Conservation (phyloP, 2,113 vertebrate genomes). For the rat (Rattus norvegicus) region DNA sequence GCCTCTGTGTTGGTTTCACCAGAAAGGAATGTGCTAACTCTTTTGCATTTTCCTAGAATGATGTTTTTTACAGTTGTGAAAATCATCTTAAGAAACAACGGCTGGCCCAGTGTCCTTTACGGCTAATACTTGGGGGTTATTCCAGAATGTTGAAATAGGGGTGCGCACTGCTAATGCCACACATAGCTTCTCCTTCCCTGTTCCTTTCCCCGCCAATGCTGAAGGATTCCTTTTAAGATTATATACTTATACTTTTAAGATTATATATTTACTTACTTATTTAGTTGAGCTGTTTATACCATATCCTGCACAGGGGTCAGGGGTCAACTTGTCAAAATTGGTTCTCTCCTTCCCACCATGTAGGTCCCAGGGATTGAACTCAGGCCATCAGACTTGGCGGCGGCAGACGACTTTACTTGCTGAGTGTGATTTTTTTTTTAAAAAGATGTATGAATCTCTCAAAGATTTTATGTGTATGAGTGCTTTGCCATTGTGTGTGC, state of each 20-base stretch:
- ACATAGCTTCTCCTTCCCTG: neutral
- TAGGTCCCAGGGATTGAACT: neutral
- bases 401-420: neutral
- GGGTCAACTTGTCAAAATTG: neutral
- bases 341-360: neutral
- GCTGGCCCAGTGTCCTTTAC: slow-evolving; percentile 14
- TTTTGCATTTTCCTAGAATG: slow-evolving; percentile 58
- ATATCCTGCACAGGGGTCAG: neutral
- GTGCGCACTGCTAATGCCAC: neutral
- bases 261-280: neutral
- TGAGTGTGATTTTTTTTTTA: neutral
- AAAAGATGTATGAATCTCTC: neutral
- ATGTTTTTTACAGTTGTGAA: neutral
- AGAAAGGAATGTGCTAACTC: fast-evolving
- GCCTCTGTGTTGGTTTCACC: slow-evolving; percentile 33
- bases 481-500: neutral
- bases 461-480: neutral
- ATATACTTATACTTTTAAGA: too few relatives aligned
- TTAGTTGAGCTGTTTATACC: neutral
- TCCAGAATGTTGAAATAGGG: slow-evolving; percentile 40
- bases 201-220: neutral
- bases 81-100: slow-evolving; percentile 53
- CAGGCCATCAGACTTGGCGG: too few relatives aligned
- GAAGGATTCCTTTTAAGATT: neutral
- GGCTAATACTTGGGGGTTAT: neutral